These are phyloP conservation scores for Sceloporus tristichus DNA, from an alignment of 2,113 vertebrate species.

Conservation along the genomic window DNA sequence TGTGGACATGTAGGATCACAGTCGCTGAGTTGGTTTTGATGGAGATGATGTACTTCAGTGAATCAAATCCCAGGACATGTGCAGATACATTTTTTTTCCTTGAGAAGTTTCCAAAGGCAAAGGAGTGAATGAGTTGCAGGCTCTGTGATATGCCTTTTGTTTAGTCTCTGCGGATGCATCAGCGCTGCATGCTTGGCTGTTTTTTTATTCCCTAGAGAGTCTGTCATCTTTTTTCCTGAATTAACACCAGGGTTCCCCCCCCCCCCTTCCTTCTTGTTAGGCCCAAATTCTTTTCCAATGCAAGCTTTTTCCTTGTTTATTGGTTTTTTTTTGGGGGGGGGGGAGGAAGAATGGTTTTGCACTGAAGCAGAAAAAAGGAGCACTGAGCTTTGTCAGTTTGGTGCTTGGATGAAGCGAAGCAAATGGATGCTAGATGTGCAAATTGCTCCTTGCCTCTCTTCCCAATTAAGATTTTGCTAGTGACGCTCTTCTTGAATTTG, in stretches of 20 bases:
- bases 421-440: not conserved
- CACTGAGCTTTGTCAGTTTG: not conserved
- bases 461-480: no score
- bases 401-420: not conserved
- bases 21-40: no score
- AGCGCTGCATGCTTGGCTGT: not conserved
- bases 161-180: not conserved
- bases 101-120: no score
- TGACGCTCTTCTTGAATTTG: not conserved
- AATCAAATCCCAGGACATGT: no score
- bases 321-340: not conserved
- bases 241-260: not conserved
- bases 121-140: no score
- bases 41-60: no score
- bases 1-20: no score
- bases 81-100: no score
- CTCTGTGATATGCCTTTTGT: not conserved
- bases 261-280: no score
- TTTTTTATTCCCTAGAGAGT: not conserved
- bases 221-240: not conserved
- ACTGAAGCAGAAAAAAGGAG: not conserved
- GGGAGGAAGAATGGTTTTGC: not conserved
- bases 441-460: no score
- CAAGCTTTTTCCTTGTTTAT: not conserved
- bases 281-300: not conserved